These are phyloP conservation scores for Agrotis clavis DNA, from an alignment of 2,888 invertebrate species.

Conservation along the genomic window DNA sequence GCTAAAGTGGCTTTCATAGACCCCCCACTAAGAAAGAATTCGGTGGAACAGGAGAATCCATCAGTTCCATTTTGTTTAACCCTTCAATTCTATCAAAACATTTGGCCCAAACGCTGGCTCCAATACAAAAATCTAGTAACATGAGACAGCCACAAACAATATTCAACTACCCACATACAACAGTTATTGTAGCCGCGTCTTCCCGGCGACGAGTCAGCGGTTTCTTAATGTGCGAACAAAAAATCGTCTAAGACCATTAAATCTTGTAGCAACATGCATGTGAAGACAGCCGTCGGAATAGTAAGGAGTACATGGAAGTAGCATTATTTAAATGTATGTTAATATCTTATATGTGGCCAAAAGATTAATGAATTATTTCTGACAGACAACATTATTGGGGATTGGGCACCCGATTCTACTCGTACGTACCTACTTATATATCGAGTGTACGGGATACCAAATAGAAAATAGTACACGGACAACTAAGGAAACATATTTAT, in stretches of 20 bases:
- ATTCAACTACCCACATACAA: slow-evolving; percentile 78
- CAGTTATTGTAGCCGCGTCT: slow-evolving; percentile 72
- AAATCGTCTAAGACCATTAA: slow-evolving; percentile 67
- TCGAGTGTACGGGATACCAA: not conserved
- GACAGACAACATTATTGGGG: slow-evolving; percentile 36
- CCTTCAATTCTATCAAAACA: not conserved
- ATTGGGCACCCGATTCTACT: slow-evolving; percentile 15
- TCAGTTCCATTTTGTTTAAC: not conserved
- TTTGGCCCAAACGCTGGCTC: slow-evolving; percentile 43
- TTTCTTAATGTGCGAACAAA: slow-evolving; percentile 80
- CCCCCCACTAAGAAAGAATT: too few relatives aligned
- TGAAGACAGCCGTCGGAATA: slow-evolving; percentile 56
- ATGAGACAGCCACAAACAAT: slow-evolving; percentile 77
- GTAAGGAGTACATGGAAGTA: slow-evolving; percentile 52
- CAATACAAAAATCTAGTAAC: slow-evolving; percentile 61
- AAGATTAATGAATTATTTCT: slow-evolving; percentile 50
- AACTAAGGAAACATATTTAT: not conserved
- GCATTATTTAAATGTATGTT: slow-evolving; percentile 61
- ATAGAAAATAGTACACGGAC: not conserved
- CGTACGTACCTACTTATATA: not conserved
- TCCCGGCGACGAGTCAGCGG: slow-evolving; percentile 65
- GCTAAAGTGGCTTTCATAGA: too few relatives aligned
- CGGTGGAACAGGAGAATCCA: too few relatives aligned
- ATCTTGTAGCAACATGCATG: slow-evolving; percentile 58
- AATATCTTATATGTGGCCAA: slow-evolving; percentile 35